Evolutionary conservation across 2,113 vertebrate genomes (phyloP).

Genomic region (Pachycephala philippinensis): DNA sequence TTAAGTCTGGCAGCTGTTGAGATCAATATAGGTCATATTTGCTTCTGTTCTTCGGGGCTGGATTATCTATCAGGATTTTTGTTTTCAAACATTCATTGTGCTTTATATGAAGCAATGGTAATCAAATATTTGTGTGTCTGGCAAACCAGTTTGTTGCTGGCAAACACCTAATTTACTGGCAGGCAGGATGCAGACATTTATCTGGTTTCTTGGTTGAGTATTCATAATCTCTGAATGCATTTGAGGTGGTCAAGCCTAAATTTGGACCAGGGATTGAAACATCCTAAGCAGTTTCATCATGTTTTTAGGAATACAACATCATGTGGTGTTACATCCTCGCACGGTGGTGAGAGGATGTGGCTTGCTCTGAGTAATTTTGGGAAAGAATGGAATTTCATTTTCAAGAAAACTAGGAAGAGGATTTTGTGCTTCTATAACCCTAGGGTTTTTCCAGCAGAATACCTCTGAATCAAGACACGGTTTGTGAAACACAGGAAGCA

Average conservation of each 20-base stretch:
- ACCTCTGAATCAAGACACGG: background rate
- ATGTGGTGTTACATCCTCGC: background rate
- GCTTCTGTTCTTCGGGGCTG: background rate
- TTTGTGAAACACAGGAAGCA: background rate
- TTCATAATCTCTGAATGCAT: background rate
- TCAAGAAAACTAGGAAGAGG: background rate
- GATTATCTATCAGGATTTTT: background rate
- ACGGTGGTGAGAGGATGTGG: conserved; percentile 8
- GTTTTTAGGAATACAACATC: background rate
- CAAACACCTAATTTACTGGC: background rate
- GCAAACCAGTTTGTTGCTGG: background rate
- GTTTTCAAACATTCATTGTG: background rate
- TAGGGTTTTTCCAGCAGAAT: background rate
- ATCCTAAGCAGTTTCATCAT: background rate
- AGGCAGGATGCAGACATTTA: background rate
- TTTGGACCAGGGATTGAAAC: background rate
- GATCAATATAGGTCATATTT: background rate
- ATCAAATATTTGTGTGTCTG: background rate
- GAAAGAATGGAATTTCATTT: background rate
- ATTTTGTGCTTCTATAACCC: background rate
- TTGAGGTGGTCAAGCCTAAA: background rate
- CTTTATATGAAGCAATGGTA: background rate
- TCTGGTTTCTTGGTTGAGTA: background rate
- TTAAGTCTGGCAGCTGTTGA: background rate
- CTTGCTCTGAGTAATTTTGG: background rate